phyloP scores from a whole-genome alignment of 2,113 vertebrate species.

The Phocoena sinus region DNA sequence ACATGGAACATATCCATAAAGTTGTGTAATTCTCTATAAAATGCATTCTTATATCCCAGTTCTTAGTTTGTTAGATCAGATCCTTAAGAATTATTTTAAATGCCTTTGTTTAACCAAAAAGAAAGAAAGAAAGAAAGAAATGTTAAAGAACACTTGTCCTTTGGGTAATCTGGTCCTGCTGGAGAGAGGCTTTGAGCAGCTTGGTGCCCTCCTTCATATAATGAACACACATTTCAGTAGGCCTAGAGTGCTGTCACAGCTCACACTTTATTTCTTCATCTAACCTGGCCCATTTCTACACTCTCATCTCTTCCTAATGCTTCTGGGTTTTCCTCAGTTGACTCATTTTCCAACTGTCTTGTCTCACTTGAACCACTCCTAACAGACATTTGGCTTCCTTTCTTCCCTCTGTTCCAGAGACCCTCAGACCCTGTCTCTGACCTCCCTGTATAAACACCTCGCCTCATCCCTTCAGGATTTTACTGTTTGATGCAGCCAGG shows the following conservation, averaged over 20 bases:
- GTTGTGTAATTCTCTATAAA: neutral
- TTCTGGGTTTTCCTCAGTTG: neutral
- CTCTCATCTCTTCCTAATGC: neutral
- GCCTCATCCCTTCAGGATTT: neutral
- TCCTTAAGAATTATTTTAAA: neutral
- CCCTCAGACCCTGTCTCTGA: neutral
- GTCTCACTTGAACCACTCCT: neutral
- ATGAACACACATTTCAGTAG: neutral
- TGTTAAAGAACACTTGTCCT: neutral
- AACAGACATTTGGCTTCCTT: neutral
- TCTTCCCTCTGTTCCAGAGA: neutral
- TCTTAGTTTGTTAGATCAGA: neutral
- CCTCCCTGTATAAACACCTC: neutral
- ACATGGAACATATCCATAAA: neutral
- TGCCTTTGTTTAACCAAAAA: neutral
- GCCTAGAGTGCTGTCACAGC: neutral
- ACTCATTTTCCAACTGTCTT: neutral
- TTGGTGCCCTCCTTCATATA: fast-evolving
- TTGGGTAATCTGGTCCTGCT: neutral
- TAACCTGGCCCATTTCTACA: neutral
- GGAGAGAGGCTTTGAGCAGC: neutral
- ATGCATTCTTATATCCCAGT: neutral
- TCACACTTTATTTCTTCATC: neutral
- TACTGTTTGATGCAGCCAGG: neutral
- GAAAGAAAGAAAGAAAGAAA: too few relatives aligned